A percentile compares a stretch with the other conserved stretches of the same genome.
phyloP scores from a whole-genome alignment of 2,113 vertebrate genomes.

The Brachypodius melanocephalos region DNA sequence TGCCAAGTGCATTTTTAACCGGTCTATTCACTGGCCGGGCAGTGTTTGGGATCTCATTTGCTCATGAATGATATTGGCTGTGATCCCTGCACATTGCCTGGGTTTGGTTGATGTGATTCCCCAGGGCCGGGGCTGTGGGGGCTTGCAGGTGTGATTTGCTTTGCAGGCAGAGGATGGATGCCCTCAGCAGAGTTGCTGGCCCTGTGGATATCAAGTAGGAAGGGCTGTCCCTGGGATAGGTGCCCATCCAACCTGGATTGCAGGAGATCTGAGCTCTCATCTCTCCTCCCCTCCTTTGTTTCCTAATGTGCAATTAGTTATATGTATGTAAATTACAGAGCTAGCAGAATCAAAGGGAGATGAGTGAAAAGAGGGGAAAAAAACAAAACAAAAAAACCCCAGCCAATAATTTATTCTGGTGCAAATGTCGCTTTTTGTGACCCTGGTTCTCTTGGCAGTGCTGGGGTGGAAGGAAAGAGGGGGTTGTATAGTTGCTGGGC shows the following conservation, averaged over 20 bases:
- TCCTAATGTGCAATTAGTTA: background rate
- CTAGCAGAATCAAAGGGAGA: background rate
- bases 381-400: too few species aligned
- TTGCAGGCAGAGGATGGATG: background rate
- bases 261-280: background rate
- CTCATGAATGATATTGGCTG: background rate
- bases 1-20: background rate
- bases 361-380: background rate
- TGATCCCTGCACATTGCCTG: background rate
- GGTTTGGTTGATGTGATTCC: background rate
- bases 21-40: background rate
- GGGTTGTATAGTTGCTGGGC: accelerated
- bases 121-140: background rate
- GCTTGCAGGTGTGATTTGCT: constrained; percentile 3
- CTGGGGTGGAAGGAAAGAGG: background rate
- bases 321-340: background rate
- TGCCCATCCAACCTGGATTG: background rate
- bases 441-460: background rate
- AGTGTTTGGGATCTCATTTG: background rate
- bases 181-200: background rate
- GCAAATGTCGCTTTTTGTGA: background rate
- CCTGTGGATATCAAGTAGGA: background rate
- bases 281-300: background rate
- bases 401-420: background rate
- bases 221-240: background rate